Base-by-base conservation (phyloP, 2,113 vertebrate genomes). In the Nansenia antarctica region DNA sequence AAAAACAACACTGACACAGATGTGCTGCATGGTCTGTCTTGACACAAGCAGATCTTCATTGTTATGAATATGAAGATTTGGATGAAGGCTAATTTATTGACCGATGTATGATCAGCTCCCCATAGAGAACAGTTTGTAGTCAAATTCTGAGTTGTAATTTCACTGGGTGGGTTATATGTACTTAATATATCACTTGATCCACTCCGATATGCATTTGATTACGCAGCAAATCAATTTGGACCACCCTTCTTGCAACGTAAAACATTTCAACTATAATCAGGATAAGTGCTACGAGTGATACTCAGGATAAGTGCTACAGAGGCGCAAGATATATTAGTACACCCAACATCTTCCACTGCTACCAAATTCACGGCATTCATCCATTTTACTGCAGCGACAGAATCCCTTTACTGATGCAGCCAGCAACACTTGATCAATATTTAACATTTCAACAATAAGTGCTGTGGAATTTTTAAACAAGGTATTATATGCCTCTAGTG, bases 381-480 rank as follows among this genome's bases (percentile, higher is more conserved):
- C 35, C 9, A 18, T 67, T 55, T 69, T 30, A 39, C 66, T 60
- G 66, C 5, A 15, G 54, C 54, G 20, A 60, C 49, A 47, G n/a
- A 22, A 45, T 59, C 39, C 29, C 37, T 60, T 67, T 67, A 31
- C 54, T 32, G 22, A 57, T 47, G 27, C 45, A 60, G 58, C 14
- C 29, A 61, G 45, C 18, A 61, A 26, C 30, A 18, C 18, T 20
- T 27, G 57, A 69, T 69, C 57, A 52, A 62, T 69, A 35, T 61
- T 61, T 52, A 52, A 26, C 37, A 27, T 20, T 47, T 69, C 29
- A 42, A 69, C 58, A 15, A 69, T 53, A 22, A 62, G 30, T 34
- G 30, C 53, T 42, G 26, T 63, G 61, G 24, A 42, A 45, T 26
- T 18, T 37, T 29, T 22, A 18, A 24, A 24, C 37, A 27, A 63